Conservation (phyloP, 2,113 vertebrate genomes). For the Malurus melanocephalus region DNA sequence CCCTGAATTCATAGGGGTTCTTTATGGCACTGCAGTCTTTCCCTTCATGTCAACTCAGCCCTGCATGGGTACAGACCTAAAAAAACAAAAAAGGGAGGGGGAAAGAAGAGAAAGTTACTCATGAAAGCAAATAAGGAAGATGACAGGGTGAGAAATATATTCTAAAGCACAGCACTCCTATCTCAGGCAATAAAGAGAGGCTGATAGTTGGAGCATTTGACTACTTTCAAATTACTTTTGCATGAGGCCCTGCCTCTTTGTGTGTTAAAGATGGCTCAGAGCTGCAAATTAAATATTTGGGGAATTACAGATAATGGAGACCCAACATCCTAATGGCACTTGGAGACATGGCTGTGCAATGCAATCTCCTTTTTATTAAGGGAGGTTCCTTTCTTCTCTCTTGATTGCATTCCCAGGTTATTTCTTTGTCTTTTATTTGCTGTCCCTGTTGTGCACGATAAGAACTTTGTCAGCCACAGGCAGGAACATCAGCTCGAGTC, state of each 20-base stretch:
- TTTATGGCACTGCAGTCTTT: background rate
- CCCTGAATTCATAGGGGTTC: background rate
- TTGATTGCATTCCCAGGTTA: background rate
- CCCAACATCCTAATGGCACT: background rate
- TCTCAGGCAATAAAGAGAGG: background rate
- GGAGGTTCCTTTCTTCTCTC: background rate
- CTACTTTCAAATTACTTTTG: background rate
- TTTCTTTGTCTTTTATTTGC: constrained; percentile 31
- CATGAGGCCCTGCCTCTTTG: background rate
- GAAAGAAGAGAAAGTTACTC: background rate
- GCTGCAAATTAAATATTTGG: constrained; percentile 30
- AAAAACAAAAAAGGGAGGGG: background rate
- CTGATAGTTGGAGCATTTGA: background rate
- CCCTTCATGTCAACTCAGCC: background rate
- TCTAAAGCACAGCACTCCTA: background rate
- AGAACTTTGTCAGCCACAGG: background rate
- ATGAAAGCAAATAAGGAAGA: background rate
- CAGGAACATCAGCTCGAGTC: background rate
- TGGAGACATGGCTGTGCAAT: background rate
- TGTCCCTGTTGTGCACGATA: background rate
- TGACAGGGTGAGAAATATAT: background rate
- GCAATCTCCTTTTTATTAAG: constrained; percentile 11
- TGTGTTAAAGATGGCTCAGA: background rate
- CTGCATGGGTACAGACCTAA: background rate
- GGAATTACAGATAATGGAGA: background rate